Base-by-base conservation (phyloP, 2,113 vertebrate species). In the Bos javanicus region DNA sequence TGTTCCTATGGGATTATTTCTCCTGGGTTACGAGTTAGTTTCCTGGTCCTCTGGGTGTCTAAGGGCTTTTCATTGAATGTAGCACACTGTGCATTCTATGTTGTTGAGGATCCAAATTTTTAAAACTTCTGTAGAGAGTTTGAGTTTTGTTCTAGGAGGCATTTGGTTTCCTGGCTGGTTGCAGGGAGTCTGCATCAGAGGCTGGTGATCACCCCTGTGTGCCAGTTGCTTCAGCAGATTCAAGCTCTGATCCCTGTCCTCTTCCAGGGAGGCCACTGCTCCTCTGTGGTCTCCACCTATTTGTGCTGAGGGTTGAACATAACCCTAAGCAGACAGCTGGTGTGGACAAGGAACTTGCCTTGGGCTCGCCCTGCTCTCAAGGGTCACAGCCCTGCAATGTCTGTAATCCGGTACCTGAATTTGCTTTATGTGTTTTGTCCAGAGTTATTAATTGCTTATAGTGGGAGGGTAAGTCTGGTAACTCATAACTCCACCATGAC, bases 121-220 rank as follows among this genome's bases (percentile, higher is more conserved):
- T 6, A 3, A 50, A 19, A 36, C 13, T 52, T 19, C 23, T 54
- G n/a, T 25, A 12, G 21, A 76, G 39, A 17, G 36, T 28, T 23
- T 16, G 33, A 1, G 11, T 56, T 67, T n/a, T 74, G 33, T 9
- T 67, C 48, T 7, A 7, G n/a, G 23, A 15, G 16, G 23, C 48
- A 9, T 26, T 9, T 33, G 8, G 1, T 12, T 28, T 28, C 21
- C 12, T 11, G 46, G 7, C n/a, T 13, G n/a, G 15, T 21, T 4
- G 1, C 16, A 28, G 33, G 1, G 4, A 6, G 12, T 91, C 57
- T 39, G 1, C 26, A 3, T 28, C 36, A 8, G 10, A 33, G 36
- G 25, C 43, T 43, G 6, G 23, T 1, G 57, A 3, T 6, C 48
- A 12, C 1, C 43, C 16, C 26, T 3, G 0, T 0, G 1, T 6